A percentile compares a stretch with the other conserved stretches of the same genome.
Evolutionary conservation across 1,140 invertebrate species (phyloP).

Genomic region (Samia ricini): DNA sequence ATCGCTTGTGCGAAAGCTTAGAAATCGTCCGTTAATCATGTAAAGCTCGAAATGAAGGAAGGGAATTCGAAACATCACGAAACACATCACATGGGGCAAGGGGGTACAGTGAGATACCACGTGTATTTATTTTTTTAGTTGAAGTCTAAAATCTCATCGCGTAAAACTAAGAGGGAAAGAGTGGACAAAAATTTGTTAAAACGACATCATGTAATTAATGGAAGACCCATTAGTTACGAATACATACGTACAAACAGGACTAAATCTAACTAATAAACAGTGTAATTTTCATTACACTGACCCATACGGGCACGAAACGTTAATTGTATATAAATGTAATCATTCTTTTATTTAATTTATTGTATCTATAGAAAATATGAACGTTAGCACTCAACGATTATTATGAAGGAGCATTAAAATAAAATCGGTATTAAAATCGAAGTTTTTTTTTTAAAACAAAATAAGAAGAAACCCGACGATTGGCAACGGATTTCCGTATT

Average conservation of each 20-base stretch:
- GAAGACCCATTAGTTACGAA: conserved; percentile 2
- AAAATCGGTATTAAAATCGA: neutral
- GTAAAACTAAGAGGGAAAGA: too few relatives aligned
- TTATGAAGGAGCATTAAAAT: neutral
- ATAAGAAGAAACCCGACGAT: too few relatives aligned
- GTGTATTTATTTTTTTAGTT: too few relatives aligned
- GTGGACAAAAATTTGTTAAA: too few relatives aligned
- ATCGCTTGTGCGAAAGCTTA: conserved; percentile 33
- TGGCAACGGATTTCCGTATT: too few relatives aligned
- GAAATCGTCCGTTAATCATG: conserved; percentile 13
- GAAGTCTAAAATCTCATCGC: too few relatives aligned
- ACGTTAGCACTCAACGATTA: neutral
- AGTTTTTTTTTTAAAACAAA: too few relatives aligned
- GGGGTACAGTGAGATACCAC: too few relatives aligned
- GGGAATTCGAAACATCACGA: too few relatives aligned
- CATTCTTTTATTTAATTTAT: neutral
- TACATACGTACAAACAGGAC: neutral
- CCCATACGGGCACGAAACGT: neutral
- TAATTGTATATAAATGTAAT: neutral
- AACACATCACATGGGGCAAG: too few relatives aligned
- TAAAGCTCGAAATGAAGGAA: too few relatives aligned
- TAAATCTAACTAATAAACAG: neutral
- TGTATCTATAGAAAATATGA: neutral
- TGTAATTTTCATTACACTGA: neutral
- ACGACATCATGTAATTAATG: too few relatives aligned